phyloP scores from a whole-genome alignment of 2,888 invertebrate species.

The Phragmatobia fuliginosa region DNA sequence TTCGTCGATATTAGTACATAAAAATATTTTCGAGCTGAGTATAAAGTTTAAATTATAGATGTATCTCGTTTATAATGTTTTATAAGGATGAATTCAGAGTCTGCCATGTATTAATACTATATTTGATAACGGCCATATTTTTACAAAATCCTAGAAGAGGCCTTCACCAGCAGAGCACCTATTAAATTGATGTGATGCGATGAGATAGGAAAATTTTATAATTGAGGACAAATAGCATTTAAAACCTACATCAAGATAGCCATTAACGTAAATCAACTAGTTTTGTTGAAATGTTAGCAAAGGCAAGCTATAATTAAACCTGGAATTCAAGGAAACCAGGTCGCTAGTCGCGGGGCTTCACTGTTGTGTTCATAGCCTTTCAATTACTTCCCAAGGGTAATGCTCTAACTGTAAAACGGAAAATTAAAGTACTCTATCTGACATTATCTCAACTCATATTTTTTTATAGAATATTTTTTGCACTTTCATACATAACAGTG shows the following conservation, averaged over 20 bases:
- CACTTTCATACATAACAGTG: background rate
- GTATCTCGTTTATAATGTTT: no score
- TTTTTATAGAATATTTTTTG: background rate
- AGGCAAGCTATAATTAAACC: constrained; percentile 66
- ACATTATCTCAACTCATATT: constrained; percentile 22
- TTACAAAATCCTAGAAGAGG: no score
- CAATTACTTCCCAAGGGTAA: constrained; percentile 51
- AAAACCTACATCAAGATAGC: constrained; percentile 28
- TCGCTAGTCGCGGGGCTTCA: constrained; percentile 56
- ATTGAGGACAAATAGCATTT: background rate
- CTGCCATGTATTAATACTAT: no score
- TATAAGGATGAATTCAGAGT: no score
- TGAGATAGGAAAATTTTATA: no score
- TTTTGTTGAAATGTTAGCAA: constrained; percentile 52
- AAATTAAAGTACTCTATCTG: constrained; percentile 30
- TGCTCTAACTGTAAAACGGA: constrained; percentile 29
- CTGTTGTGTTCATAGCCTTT: constrained; percentile 53
- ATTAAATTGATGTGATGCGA: no score
- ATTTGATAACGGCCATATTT: no score
- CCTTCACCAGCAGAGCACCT: no score
- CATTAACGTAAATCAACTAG: constrained; percentile 36
- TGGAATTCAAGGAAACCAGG: constrained; percentile 64
- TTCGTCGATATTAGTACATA: no score
- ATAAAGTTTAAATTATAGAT: no score
- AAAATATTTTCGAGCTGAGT: no score